phyloP scores from a whole-genome alignment of 2,797 vertebrate genomes.

The Sebastes cheni region DNA sequence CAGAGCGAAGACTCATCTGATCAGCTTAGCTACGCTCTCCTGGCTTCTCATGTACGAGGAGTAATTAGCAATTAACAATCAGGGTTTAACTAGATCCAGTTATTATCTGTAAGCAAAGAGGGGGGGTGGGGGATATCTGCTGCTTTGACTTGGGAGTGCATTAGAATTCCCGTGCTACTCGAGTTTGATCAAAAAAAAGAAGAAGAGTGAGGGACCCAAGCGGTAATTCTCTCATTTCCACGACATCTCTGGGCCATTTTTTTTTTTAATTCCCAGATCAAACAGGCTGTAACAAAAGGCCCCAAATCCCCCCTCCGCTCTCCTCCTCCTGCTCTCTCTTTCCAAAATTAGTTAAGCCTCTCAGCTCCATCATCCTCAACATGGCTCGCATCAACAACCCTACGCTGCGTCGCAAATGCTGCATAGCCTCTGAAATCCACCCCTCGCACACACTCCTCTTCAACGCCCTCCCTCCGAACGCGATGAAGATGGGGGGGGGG shows the following conservation, averaged over 20 bases:
- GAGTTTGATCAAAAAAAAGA: conserved; percentile 28
- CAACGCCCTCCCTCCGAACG: conserved; percentile 23
- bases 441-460: conserved; percentile 29
- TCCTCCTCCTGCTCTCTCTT: conserved; percentile 75
- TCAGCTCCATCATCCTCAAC: conserved; percentile 84
- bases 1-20: conserved; percentile 70
- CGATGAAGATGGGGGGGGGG: background rate
- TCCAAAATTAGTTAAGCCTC: conserved; percentile 87
- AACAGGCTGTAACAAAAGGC: conserved; percentile 82
- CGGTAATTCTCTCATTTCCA: conserved; percentile 78
- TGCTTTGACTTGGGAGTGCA: conserved; percentile 42
- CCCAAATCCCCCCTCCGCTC: conserved; percentile 76
- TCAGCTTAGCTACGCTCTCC: conserved; percentile 79
- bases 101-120: conserved; percentile 64
- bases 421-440: conserved; percentile 67
- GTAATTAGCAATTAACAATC: conserved; percentile 84
- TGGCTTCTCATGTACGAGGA: conserved; percentile 69
- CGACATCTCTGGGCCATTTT: conserved; percentile 77
- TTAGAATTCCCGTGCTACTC: conserved; percentile 50
- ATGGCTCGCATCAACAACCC: conserved; percentile 79
- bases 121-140: background rate
- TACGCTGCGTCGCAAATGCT: conserved; percentile 51
- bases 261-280: conserved; percentile 79
- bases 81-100: conserved; percentile 75
- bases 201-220: conserved; percentile 55